A percentile compares a stretch with the other conserved stretches of the same genome.
Evolutionary conservation across 2,888 invertebrate genomes (phyloP).

Genomic region (Chaitophorus viminalis): DNA sequence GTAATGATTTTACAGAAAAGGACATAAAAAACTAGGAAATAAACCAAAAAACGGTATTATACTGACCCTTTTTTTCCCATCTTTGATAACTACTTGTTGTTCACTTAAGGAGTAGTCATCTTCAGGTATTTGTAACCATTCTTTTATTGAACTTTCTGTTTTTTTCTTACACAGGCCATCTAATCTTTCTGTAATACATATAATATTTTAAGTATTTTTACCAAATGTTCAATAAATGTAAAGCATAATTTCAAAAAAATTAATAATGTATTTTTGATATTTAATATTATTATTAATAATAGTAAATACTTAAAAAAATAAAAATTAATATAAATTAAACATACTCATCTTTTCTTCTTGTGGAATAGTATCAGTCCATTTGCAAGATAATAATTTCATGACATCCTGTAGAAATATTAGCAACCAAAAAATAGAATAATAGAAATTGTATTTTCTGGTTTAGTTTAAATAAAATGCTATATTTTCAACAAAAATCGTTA

Average conservation of each 20-base stretch:
- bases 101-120: constrained; percentile 74
- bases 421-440: constrained; percentile 59
- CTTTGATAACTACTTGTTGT: constrained; percentile 65
- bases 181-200: constrained; percentile 81
- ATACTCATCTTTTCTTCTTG: constrained; percentile 62
- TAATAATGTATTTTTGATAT: background rate
- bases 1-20: no score
- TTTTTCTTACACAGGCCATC: constrained; percentile 86
- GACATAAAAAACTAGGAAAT: no score
- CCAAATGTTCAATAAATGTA: background rate
- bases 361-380: constrained; percentile 59
- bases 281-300: background rate
- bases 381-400: constrained; percentile 60
- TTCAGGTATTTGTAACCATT: constrained; percentile 87
- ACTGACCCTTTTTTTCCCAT: constrained; percentile 91
- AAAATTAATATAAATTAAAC: constrained; percentile 14
- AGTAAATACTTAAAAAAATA: background rate
- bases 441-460: constrained; percentile 29
- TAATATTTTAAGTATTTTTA: background rate
- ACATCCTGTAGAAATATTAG: constrained; percentile 60
- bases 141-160: constrained; percentile 83
- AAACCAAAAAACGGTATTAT: background rate
- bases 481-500: constrained; percentile 44
- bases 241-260: background rate
- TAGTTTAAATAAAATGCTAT: constrained; percentile 26